Conservation (phyloP, 23 tunicate species). For the Oikopleura vanhoeffeni region DNA sequence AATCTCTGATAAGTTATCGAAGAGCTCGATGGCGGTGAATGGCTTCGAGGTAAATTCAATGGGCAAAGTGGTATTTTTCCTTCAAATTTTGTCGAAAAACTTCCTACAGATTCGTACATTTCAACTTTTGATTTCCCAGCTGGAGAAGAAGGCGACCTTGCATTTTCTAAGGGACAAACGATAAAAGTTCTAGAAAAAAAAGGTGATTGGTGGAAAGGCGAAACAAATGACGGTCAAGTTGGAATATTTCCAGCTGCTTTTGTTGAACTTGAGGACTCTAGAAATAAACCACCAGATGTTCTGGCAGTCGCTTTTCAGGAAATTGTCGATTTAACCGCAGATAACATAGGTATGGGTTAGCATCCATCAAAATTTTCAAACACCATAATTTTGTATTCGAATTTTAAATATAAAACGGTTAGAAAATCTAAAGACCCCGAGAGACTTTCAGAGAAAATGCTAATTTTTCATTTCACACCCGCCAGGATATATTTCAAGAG, state of each 20-base stretch:
- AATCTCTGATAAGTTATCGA: conserved; percentile 26
- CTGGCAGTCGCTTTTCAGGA: conserved; percentile 88
- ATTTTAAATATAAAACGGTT: no score
- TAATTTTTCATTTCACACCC: no score
- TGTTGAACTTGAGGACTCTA: conserved; percentile 26
- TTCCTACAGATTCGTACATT: conserved; percentile 21
- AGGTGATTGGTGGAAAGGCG: conserved; percentile 81
- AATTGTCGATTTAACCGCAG: conserved; percentile 87
- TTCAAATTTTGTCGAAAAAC: conserved; percentile 29
- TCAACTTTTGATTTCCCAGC: conserved; percentile 59
- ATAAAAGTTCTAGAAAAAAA: conserved; percentile 32
- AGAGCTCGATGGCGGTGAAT: conserved; percentile 59
- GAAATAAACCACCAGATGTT: conserved; percentile 30
- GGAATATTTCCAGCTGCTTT: conserved; percentile 74
- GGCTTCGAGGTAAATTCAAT: conserved; percentile 40
- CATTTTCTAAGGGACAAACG: conserved; percentile 37
- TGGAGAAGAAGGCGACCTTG: conserved; percentile 57
- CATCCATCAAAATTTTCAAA: no score
- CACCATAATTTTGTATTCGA: no score
- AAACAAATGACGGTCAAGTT: conserved; percentile 15
- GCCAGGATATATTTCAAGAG: no score
- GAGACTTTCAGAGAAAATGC: no score
- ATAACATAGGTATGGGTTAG: no score
- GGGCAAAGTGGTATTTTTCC: conserved; percentile 57
- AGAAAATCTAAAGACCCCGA: no score